Base-by-base conservation (phyloP, 2,888 invertebrate genomes). In the Lasius platythorax region DNA sequence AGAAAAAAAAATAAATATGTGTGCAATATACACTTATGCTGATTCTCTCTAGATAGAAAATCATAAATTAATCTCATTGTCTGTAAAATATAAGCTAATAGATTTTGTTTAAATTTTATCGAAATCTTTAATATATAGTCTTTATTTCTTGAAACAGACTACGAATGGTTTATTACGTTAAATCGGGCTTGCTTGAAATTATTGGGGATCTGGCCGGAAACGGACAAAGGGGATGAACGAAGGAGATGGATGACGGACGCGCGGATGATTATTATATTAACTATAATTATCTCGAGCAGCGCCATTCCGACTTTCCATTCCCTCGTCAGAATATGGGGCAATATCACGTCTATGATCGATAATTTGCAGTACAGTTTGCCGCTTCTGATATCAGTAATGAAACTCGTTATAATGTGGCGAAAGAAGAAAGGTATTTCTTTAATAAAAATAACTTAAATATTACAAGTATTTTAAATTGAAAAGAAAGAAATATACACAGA, bases 171-270 rank as follows among this genome's bases (percentile, higher is more conserved):
- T 3, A 30, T 83, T 50, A 63, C 8, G 4, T n/a, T 81, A 28
- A 85, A 78, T 70, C 83, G 87, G 2, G 6, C 1, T 33, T 23
- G 33, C 18, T 53, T 85, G n/a, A 12, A n/a, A 1, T 8, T 61
- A 2, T 6, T 73, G 5, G 86, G 87, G 2, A 28, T 81, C 28
- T 87, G 87, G 85, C 85, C 87, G 1, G 30, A n/a, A n/a, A 15
- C 3, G n/a, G 15, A 73, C 1, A 12, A 73, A 50, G n/a, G 15
- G 43, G 11, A n/a, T 23, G n/a, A 23, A 15, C 50, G 11, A 37
- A 37, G 12, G 3, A 37, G 11, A 43, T 58, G 73, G 23, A 64
- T 79, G 3, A 43, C 8, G 0, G 75, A 75, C 12, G 8, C 81
- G 11, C 70, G 66, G 12, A n/a, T 23, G 12, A 23, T 30, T 0